phyloP scores from a whole-genome alignment of 2,888 invertebrate species.

The Hermaeophaga mercurialis region DNA sequence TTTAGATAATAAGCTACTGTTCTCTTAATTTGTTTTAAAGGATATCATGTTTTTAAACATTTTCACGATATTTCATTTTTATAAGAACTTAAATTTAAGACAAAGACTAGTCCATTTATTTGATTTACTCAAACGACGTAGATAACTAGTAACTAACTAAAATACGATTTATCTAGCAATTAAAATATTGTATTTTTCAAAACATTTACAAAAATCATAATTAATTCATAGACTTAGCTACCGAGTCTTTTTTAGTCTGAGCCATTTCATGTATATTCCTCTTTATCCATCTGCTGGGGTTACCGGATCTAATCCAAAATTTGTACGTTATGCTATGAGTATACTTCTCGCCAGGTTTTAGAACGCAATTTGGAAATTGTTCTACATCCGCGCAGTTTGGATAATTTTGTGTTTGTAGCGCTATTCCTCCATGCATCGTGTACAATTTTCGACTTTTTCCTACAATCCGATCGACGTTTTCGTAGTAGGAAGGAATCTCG shows the following conservation, averaged over 20 bases:
- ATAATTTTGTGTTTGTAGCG: slow-evolving; percentile 88
- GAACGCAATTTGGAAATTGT: slow-evolving; percentile 73
- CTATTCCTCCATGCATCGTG: slow-evolving; percentile 63
- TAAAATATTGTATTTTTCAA: too few species aligned
- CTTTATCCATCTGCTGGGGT: slow-evolving; percentile 47
- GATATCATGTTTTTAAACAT: too few species aligned
- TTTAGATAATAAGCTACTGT: too few species aligned
- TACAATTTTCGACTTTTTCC: slow-evolving; percentile 68
- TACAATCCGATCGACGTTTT: slow-evolving; percentile 38
- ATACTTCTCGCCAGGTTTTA: slow-evolving; percentile 75
- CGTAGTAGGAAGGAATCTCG: slow-evolving; percentile 37
- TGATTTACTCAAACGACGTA: too few species aligned
- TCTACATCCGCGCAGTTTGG: slow-evolving; percentile 84
- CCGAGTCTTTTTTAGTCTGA: not conserved
- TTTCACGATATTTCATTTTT: too few species aligned
- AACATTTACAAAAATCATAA: too few species aligned
- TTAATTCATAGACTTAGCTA: too few species aligned
- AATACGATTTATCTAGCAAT: too few species aligned
- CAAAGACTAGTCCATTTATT: too few species aligned
- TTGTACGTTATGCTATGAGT: slow-evolving; percentile 74
- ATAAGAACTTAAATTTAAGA: too few species aligned
- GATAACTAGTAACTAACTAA: too few species aligned
- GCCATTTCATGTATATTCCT: slow-evolving; percentile 37
- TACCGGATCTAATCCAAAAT: slow-evolving; percentile 63
- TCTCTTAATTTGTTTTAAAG: too few species aligned